phyloP scores from a whole-genome alignment of 2,113 vertebrate genomes.

The Perccottus glenii region DNA sequence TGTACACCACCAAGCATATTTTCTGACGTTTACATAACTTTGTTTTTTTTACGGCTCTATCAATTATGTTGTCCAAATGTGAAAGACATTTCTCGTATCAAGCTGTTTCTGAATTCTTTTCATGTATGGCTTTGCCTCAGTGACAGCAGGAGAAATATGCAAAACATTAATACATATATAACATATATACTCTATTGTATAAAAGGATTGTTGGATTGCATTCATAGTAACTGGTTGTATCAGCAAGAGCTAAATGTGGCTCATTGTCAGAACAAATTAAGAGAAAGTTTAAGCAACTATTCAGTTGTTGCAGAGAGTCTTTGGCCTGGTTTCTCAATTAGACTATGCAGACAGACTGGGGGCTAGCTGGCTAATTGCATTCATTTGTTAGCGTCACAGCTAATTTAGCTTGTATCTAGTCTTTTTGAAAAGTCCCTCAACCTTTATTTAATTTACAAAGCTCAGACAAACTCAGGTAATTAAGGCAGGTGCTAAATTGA shows the following conservation, averaged over 20 bases:
- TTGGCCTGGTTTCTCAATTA: slow-evolving; percentile 68
- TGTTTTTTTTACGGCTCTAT: slow-evolving; percentile 4
- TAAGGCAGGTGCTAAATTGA: slow-evolving; percentile 60
- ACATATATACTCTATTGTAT: slow-evolving; percentile 10
- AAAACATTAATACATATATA: slow-evolving; percentile 4
- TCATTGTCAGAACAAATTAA: slow-evolving; percentile 47
- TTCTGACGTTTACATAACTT: slow-evolving; percentile 33
- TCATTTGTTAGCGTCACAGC: slow-evolving; percentile 78
- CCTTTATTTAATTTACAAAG: slow-evolving; percentile 40
- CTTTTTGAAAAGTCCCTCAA: slow-evolving; percentile 55
- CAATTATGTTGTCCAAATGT: slow-evolving; percentile 12
- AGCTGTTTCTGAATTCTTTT: slow-evolving; percentile 10
- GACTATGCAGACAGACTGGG: slow-evolving; percentile 49
- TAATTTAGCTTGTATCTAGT: slow-evolving; percentile 71
- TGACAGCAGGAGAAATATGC: neutral
- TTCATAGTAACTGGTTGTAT: slow-evolving; percentile 33
- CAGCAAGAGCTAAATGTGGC: slow-evolving; percentile 41
- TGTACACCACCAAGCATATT: neutral
- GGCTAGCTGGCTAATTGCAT: slow-evolving; percentile 72
- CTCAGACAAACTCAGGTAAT: slow-evolving; percentile 52
- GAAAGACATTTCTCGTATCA: neutral
- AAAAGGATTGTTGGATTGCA: slow-evolving; percentile 11
- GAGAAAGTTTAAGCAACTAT: slow-evolving; percentile 49
- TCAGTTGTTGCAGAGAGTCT: slow-evolving; percentile 54
- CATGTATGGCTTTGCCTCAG: neutral